Evolutionary conservation across 2,113 vertebrate species (phyloP).

Genomic region (Bathybates hornii): DNA sequence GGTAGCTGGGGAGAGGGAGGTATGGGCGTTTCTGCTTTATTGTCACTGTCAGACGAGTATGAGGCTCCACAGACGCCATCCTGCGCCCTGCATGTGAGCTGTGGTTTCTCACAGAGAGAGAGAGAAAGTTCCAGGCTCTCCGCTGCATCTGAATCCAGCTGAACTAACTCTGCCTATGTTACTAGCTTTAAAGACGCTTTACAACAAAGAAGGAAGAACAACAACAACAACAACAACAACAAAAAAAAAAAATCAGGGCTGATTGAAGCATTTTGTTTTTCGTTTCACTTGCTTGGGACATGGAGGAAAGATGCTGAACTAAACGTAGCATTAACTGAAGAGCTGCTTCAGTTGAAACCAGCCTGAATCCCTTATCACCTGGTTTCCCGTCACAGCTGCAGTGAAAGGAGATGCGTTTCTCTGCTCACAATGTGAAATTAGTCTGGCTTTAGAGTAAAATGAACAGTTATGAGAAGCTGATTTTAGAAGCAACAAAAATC

Average conservation of each 20-base stretch:
- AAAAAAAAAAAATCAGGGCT: neutral
- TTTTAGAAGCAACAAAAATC: neutral
- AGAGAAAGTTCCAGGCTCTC: neutral
- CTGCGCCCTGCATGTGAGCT: neutral
- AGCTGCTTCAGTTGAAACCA: neutral
- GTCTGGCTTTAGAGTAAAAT: neutral
- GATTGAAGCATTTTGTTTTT: neutral
- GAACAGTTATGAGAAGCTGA: neutral
- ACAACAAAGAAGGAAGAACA: neutral
- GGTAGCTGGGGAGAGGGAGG: neutral
- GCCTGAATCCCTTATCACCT: neutral
- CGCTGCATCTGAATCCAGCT: neutral
- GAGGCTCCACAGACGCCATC: neutral
- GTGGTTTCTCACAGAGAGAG: neutral
- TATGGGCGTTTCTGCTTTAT: neutral
- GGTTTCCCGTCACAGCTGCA: neutral
- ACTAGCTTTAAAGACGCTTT: neutral
- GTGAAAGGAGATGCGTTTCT: neutral
- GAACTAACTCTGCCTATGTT: neutral
- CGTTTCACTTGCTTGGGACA: neutral
- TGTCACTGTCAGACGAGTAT: neutral
- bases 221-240: fast-evolving
- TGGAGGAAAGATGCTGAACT: neutral
- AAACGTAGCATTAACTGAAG: neutral
- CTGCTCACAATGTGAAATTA: neutral